A percentile compares a stretch with the other conserved stretches of the same genome.
Evolutionary conservation across 2,888 invertebrate genomes (phyloP).

Genomic region (Protonemura montana): DNA sequence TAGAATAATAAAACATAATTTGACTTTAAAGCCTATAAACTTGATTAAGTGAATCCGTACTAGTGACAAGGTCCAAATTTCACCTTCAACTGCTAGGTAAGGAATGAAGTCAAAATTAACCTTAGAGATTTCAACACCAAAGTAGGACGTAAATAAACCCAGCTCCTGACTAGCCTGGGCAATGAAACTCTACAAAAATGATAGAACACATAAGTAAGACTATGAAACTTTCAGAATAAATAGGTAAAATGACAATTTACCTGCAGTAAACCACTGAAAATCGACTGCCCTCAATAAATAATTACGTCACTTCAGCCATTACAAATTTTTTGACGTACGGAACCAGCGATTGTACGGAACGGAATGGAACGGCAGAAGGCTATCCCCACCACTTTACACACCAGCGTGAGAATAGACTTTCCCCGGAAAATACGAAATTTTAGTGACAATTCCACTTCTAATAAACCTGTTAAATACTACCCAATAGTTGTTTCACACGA

Average conservation of each 20-base stretch:
- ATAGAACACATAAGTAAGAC: background rate
- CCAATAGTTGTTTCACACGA: background rate
- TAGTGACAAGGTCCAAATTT: background rate
- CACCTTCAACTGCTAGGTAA: conserved; percentile 1
- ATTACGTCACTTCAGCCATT: conserved; percentile 28
- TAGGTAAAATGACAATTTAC: conserved; percentile 1
- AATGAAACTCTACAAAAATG: background rate
- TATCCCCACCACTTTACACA: background rate
- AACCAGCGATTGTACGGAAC: background rate
- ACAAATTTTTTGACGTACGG: conserved; percentile 26
- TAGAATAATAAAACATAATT: background rate
- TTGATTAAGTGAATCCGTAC: background rate
- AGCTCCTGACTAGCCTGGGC: background rate
- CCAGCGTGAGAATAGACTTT: background rate
- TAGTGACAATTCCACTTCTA: background rate
- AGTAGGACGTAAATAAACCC: conserved; percentile 23
- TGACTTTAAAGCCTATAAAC: background rate
- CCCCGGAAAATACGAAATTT: background rate
- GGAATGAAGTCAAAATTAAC: conserved; percentile 48
- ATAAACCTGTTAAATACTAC: background rate
- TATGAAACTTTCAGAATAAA: background rate
- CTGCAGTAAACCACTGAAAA: conserved; percentile 18
- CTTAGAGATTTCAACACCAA: conserved; percentile 43
- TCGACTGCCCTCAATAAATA: background rate
- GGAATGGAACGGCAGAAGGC: background rate